A percentile compares a stretch with the other conserved stretches of the same genome.
phyloP scores from a whole-genome alignment of 2,888 invertebrate genomes.

The Noctua pronuba region DNA sequence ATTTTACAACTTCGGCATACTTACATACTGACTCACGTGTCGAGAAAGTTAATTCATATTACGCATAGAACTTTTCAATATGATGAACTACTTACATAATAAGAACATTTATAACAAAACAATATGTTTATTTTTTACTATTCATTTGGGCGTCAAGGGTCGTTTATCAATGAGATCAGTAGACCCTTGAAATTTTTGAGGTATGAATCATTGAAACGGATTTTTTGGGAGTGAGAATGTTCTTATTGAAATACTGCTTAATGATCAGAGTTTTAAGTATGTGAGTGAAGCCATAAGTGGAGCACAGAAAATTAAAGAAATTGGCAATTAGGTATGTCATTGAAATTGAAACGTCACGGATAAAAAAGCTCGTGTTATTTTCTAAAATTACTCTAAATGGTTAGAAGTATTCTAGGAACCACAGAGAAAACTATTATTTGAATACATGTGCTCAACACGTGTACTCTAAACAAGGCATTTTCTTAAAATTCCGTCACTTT shows the following conservation, averaged over 20 bases:
- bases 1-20: conserved; percentile 81
- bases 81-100: conserved; percentile 44
- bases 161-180: conserved; percentile 46
- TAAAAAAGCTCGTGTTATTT: conserved; percentile 35
- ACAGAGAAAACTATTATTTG: not conserved
- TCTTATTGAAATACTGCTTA: conserved; percentile 12
- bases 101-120: conserved; percentile 20
- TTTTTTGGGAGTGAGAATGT: conserved; percentile 29
- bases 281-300: not conserved
- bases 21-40: conserved; percentile 81
- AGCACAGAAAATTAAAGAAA: not conserved
- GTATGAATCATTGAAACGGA: conserved; percentile 58
- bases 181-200: conserved; percentile 51
- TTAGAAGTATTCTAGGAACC: not conserved
- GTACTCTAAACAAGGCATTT: conserved; percentile 69
- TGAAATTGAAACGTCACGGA: not conserved
- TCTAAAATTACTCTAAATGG: conserved; percentile 16
- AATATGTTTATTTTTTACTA: conserved; percentile 31
- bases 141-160: conserved; percentile 39
- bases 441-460: conserved; percentile 76
- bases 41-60: conserved; percentile 80
- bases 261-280: conserved; percentile 4
- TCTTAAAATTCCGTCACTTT: conserved; percentile 75
- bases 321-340: not conserved
- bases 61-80: conserved; percentile 48